Conservation (phyloP, 2,113 vertebrate species). For the Cyprinodon brontotheroides region DNA sequence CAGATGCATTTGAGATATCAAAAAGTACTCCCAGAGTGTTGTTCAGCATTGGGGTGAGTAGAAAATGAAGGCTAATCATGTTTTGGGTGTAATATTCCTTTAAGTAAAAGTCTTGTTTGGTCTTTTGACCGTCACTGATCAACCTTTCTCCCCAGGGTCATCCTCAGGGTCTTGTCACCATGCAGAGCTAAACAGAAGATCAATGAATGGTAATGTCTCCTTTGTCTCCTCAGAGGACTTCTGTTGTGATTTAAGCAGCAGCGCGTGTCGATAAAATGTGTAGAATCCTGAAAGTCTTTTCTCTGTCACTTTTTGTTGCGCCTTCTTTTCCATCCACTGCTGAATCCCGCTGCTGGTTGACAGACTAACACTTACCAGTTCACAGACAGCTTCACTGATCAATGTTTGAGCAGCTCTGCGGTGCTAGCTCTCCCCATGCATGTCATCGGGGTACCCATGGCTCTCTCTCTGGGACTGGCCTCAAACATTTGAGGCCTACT, state of each 20-base stretch:
- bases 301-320: constrained; percentile 33
- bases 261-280: constrained; percentile 37
- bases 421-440: constrained; percentile 23
- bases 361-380: constrained; percentile 57
- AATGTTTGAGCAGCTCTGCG: constrained; percentile 76
- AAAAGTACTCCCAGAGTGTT: too few relatives aligned
- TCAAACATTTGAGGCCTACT: constrained; percentile 63
- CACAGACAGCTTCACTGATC: constrained; percentile 66
- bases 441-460: constrained; percentile 48
- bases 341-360: constrained; percentile 34
- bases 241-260: constrained; percentile 31
- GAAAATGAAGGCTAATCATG: too few relatives aligned
- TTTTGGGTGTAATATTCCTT: too few relatives aligned
- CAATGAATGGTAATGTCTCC: constrained; percentile 42
- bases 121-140: constrained; percentile 42
- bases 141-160: constrained; percentile 14
- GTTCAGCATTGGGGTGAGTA: too few relatives aligned
- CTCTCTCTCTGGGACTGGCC: constrained; percentile 52
- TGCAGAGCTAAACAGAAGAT: constrained; percentile 42
- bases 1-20: too few relatives aligned
- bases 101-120: neutral
- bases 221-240: constrained; percentile 26
- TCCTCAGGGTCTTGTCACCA: constrained; percentile 26
- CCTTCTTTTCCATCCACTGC: constrained; percentile 48
- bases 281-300: constrained; percentile 34